These are phyloP conservation scores for Chrysomallon squamiferum DNA, from an alignment of 1,140 invertebrate species.

Conservation along the genomic window DNA sequence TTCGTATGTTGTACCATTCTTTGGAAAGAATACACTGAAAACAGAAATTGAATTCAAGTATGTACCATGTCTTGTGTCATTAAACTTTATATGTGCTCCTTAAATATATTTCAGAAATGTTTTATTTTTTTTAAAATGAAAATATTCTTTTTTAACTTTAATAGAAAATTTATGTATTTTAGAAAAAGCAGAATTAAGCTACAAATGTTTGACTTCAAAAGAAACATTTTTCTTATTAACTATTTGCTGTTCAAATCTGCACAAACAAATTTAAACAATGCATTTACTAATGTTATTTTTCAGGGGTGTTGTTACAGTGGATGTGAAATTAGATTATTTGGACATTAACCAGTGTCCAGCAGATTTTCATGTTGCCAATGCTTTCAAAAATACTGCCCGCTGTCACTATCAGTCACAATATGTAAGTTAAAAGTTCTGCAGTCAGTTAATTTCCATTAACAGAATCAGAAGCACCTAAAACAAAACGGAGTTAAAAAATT, in stretches of 20 bases:
- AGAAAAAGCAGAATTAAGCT: no score
- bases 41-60: constrained; percentile 61
- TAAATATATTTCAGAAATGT: no score
- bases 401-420: constrained; percentile 91
- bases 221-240: no score
- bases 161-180: no score
- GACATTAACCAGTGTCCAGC: constrained; percentile 96
- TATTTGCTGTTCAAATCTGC: no score
- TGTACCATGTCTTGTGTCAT: constrained; percentile 19
- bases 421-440: constrained; percentile 78
- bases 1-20: constrained; percentile 94
- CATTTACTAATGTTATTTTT: background rate
- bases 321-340: constrained; percentile 86
- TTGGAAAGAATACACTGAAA: constrained; percentile 92
- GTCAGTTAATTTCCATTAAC: background rate
- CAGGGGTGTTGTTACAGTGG: constrained; percentile 92
- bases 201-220: no score
- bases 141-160: no score
- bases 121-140: no score
- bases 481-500: background rate
- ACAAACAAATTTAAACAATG: no score
- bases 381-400: constrained; percentile 94
- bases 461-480: background rate
- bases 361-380: constrained; percentile 84
- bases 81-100: no score